phyloP scores from a whole-genome alignment of 2,113 vertebrate species.

The Potamarius usumacintae region DNA sequence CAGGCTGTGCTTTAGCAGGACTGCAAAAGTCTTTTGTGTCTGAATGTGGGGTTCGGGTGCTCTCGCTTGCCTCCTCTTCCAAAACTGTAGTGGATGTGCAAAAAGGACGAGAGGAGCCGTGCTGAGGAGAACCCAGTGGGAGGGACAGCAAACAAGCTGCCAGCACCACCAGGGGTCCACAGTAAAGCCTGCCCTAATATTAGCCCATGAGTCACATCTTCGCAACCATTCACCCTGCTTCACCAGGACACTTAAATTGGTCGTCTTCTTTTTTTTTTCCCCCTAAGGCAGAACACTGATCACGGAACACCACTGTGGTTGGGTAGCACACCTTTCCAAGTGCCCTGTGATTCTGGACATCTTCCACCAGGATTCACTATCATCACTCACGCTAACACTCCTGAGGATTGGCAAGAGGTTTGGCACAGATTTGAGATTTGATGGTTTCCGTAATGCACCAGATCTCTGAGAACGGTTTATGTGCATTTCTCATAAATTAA shows the following conservation, averaged over 20 bases:
- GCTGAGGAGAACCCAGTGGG: conserved; percentile 43
- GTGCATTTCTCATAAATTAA: conserved; percentile 16
- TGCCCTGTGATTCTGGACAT: conserved; percentile 14
- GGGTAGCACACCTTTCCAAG: conserved; percentile 7
- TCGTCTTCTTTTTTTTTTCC: neutral
- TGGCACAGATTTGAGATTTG: conserved; percentile 16
- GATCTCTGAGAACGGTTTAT: neutral
- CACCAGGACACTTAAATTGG: conserved; percentile 10
- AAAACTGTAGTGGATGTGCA: conserved; percentile 43
- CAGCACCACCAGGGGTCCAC: conserved; percentile 32
- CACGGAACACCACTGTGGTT: neutral
- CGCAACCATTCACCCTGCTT: neutral
- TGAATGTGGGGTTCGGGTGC: neutral
- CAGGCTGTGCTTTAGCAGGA: conserved; percentile 28
- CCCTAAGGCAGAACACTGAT: conserved; percentile 3
- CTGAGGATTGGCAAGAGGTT: conserved; percentile 16
- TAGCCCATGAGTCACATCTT: conserved; percentile 42
- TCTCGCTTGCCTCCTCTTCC: conserved; percentile 3
- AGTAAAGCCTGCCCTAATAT: conserved; percentile 38
- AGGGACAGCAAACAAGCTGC: conserved; percentile 42
- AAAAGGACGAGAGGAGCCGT: conserved; percentile 39
- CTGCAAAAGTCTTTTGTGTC: conserved; percentile 11
- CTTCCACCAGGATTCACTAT: conserved; percentile 30
- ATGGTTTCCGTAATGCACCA: neutral
- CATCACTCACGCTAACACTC: conserved; percentile 23